These are phyloP conservation scores for Baronia brevicornis DNA, from an alignment of 2,888 invertebrate species.

Conservation along the genomic window DNA sequence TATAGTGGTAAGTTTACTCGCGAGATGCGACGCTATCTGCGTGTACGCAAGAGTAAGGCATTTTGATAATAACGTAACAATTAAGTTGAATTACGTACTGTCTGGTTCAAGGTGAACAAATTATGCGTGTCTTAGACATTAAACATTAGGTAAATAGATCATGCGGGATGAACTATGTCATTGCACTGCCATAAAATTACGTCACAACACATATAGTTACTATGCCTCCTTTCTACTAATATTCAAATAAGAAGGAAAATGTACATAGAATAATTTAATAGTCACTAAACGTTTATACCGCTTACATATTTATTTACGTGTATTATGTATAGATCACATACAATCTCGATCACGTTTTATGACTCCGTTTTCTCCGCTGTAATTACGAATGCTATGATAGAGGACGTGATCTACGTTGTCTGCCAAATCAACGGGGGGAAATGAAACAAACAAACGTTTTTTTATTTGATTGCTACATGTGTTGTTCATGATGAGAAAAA, in stretches of 20 bases:
- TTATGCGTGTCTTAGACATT: constrained; percentile 27
- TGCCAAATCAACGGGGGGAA: constrained; percentile 26
- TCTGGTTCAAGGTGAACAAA: constrained; percentile 63
- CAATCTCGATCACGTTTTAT: constrained; percentile 29
- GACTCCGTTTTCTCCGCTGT: constrained; percentile 27
- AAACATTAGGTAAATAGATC: constrained; percentile 15
- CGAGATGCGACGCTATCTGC: constrained; percentile 54
- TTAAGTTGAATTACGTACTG: constrained; percentile 64
- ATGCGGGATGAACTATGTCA: constrained; percentile 4
- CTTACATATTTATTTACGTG: constrained; percentile 15
- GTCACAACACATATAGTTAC: constrained; percentile 2
- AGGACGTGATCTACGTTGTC: constrained; percentile 26
- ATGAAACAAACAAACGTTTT: too few species aligned
- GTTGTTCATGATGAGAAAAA: too few species aligned
- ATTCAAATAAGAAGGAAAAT: constrained; percentile 13
- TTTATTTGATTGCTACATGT: too few species aligned
- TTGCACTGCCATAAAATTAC: constrained; percentile 8
- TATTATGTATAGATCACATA: constrained; percentile 20
- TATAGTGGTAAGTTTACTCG: constrained; percentile 63
- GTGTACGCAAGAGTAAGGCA: constrained; percentile 68
- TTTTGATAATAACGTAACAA: constrained; percentile 69
- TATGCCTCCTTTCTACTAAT: constrained; percentile 14
- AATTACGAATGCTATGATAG: constrained; percentile 21
- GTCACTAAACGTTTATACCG: constrained; percentile 10
- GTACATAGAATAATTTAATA: constrained; percentile 15